Percentiles rank a stretch among this genome's conserved stretches.
Evolutionary conservation across 2,113 vertebrate species (phyloP).

Genomic region (Carlito syrichta): DNA sequence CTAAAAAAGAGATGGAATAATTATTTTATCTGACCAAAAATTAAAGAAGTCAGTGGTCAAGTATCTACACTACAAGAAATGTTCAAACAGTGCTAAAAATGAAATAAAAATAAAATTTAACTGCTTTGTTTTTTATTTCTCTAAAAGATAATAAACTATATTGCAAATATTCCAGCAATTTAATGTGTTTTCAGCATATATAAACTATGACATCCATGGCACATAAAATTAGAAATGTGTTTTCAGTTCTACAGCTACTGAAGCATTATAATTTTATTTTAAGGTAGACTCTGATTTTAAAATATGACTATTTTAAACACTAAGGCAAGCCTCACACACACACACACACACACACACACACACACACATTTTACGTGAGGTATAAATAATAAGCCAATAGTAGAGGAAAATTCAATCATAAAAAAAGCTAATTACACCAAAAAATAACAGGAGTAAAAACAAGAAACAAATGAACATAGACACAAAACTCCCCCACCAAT

Average conservation of each 20-base stretch:
- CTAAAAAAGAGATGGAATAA: neutral
- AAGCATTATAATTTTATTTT: neutral
- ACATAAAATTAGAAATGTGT: neutral
- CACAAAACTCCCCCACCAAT: neutral
- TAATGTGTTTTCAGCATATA: neutral
- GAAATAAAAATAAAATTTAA: no score
- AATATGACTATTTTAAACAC: neutral
- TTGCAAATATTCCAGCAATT: neutral
- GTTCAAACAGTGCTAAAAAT: no score
- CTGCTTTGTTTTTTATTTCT: neutral
- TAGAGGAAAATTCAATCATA: neutral
- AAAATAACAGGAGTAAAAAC: neutral
- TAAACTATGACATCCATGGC: neutral
- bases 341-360: neutral
- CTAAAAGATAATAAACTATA: neutral
- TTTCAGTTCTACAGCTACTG: neutral
- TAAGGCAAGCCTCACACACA: neutral
- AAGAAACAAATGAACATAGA: neutral
- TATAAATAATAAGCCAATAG: neutral
- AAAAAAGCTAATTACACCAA: neutral
- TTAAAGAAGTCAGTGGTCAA: neutral
- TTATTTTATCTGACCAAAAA: neutral
- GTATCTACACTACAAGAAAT: neutral
- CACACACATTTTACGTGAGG: neutral
- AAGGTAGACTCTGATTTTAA: neutral